phyloP scores from a whole-genome alignment of 2,888 invertebrate genomes.

The Scaptomyza polygonia region DNA sequence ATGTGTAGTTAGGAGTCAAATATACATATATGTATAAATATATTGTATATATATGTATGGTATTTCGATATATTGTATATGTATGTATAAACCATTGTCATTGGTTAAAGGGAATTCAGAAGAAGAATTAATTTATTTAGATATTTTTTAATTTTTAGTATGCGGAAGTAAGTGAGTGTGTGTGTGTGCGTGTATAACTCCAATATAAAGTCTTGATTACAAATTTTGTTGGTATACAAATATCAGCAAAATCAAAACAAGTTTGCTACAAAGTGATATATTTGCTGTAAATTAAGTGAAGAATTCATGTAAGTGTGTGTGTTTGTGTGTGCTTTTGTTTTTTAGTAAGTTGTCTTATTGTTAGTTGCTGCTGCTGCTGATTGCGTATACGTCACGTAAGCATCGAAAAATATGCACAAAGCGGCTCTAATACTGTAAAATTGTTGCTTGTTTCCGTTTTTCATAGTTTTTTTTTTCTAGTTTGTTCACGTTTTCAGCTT shows the following conservation, averaged over 20 bases:
- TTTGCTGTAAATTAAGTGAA: constrained; percentile 8
- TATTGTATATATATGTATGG: constrained; percentile 34
- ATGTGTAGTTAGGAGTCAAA: constrained; percentile 51
- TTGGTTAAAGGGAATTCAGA: constrained; percentile 45
- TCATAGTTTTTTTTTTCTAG: not conserved
- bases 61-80: constrained; percentile 36
- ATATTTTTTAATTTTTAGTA: constrained; percentile 12
- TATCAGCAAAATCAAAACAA: constrained; percentile 41
- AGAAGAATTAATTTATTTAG: constrained; percentile 42
- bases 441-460: constrained; percentile 62
- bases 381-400: constrained; percentile 79
- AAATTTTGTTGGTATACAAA: constrained; percentile 36
- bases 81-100: constrained; percentile 40
- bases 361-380: constrained; percentile 65
- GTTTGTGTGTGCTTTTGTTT: constrained; percentile 16
- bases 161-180: constrained; percentile 16
- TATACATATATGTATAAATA: constrained; percentile 45
- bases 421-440: constrained; percentile 79
- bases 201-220: constrained; percentile 17
- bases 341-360: constrained; percentile 47
- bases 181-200: constrained; percentile 35
- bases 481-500: constrained; percentile 33
- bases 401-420: constrained; percentile 75
- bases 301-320: not conserved
- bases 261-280: constrained; percentile 50